Evolutionary conservation across 2,888 invertebrate species (phyloP), one percentile per base, ranked within the genome.

Genomic region (Drosophila fulvimacula): DNA sequence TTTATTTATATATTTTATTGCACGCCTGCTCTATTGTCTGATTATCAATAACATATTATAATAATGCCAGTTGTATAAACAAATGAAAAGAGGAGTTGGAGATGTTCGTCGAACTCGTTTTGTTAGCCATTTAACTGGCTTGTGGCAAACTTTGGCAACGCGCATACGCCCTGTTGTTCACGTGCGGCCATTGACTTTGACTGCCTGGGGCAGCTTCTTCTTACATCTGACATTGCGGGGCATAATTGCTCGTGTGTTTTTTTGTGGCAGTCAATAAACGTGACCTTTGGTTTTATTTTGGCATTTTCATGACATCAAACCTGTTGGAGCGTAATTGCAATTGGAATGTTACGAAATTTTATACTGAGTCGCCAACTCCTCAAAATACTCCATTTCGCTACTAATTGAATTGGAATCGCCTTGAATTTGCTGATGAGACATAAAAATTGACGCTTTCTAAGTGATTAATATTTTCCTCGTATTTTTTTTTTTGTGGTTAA

Each of bases 341-440:
- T 19, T 41, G 21, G n/a, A 51, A 73, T 41, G 21, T 24, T 68
- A 49, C 34, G 39, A 36, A 48, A 69, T 36, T 49, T 13, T 56
- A 32, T 19, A 66, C 49, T 53, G 49, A 76, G 70, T 76, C 51
- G 61, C 19, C 52, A 70, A 51, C 69, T 69, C 56, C 49, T 56
- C 44, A 41, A 80, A 77, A 80, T 61, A 74, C 81, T 86, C 71
- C 46, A 87, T 88, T 79, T 72, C 63, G 62, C 58, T 51, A 53
- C 65, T 88, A 81, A 82, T 79, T 84, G 71, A 84, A 82, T 78
- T 77, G 62, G 13, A 53, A 52, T 46, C 59, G 41, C 53, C 27
- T 58, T 27, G 38, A 53, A 5, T 57, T 21, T 30, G 15, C 7
- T n/a, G 53, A n/a, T 27, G 11, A 19, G 19, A 9, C 11, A 27